phyloP scores from a whole-genome alignment of 2,797 vertebrate species.

The Argyrosomus regius region DNA sequence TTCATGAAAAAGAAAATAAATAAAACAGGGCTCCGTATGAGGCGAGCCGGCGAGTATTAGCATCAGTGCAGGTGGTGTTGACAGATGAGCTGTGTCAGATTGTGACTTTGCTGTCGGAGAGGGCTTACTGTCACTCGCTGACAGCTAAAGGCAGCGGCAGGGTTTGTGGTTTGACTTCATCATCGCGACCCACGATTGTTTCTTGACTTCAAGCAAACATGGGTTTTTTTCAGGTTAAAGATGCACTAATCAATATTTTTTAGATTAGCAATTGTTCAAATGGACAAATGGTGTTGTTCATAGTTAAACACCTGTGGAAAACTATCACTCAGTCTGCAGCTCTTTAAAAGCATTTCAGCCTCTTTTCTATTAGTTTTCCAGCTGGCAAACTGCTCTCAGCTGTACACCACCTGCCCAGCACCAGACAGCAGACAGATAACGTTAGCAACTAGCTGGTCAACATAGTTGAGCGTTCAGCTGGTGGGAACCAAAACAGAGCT shows the following conservation, averaged over 20 bases:
- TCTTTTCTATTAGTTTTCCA: neutral
- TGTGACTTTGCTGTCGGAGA: conserved; percentile 32
- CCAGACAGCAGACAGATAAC: too few species aligned
- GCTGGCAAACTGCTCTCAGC: neutral
- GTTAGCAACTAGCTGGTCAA: too few species aligned
- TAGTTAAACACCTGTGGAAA: neutral
- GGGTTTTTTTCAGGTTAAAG: neutral
- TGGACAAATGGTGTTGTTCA: neutral
- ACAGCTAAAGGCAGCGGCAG: conserved; percentile 36
- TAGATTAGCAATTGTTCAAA: neutral
- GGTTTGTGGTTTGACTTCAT: conserved; percentile 47
- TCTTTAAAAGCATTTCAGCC: neutral
- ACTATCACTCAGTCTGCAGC: neutral
- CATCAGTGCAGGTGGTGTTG: conserved; percentile 27
- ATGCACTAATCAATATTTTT: neutral
- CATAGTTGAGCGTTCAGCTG: too few species aligned
- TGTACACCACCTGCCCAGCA: neutral
- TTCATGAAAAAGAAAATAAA: conserved; percentile 9
- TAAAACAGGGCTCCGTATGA: conserved; percentile 1
- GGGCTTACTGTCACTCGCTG: conserved; percentile 47
- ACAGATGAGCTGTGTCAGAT: conserved; percentile 25
- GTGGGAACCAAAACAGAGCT: too few species aligned
- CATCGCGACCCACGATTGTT: conserved; percentile 12
- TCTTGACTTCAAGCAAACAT: conserved; percentile 5
- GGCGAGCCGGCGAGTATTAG: neutral